Evolutionary conservation across 2,797 vertebrate genomes (phyloP).

Genomic region (Furcifer pardalis): DNA sequence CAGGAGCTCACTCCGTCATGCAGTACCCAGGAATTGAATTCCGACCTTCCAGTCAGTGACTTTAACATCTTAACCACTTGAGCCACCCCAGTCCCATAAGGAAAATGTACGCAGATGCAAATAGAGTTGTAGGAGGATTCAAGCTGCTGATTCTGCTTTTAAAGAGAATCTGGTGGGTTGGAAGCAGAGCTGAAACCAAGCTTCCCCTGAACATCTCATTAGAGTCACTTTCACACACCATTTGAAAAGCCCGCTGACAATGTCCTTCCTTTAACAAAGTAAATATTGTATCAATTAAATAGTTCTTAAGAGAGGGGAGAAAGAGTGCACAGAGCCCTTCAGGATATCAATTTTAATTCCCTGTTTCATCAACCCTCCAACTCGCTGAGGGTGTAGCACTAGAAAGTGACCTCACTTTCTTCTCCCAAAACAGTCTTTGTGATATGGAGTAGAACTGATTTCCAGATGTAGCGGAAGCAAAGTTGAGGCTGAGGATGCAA

Average conservation of each 20-base stretch:
- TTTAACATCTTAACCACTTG: no score
- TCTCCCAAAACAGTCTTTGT: no score
- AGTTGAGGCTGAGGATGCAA: background rate
- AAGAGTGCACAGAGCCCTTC: constrained; percentile 21
- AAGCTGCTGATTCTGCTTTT: constrained; percentile 54
- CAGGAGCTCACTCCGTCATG: no score
- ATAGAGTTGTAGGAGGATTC: constrained; percentile 47
- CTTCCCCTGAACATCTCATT: constrained; percentile 62
- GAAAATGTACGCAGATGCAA: background rate
- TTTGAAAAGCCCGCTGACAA: constrained; percentile 59
- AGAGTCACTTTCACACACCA: constrained; percentile 71
- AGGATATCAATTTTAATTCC: background rate
- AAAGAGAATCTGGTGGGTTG: constrained; percentile 53
- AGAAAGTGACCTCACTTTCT: background rate
- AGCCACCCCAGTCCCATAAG: no score
- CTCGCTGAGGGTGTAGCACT: background rate
- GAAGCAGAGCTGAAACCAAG: constrained; percentile 51
- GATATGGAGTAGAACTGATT: background rate
- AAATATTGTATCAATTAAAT: constrained; percentile 66
- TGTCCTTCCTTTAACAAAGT: constrained; percentile 62
- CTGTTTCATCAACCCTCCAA: background rate
- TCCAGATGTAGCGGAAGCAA: background rate
- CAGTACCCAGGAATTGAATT: no score
- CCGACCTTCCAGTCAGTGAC: no score
- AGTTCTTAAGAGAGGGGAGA: constrained; percentile 40